phyloP scores from a whole-genome alignment of 2,888 invertebrate species.

The Pristionchus exspectatus region DNA sequence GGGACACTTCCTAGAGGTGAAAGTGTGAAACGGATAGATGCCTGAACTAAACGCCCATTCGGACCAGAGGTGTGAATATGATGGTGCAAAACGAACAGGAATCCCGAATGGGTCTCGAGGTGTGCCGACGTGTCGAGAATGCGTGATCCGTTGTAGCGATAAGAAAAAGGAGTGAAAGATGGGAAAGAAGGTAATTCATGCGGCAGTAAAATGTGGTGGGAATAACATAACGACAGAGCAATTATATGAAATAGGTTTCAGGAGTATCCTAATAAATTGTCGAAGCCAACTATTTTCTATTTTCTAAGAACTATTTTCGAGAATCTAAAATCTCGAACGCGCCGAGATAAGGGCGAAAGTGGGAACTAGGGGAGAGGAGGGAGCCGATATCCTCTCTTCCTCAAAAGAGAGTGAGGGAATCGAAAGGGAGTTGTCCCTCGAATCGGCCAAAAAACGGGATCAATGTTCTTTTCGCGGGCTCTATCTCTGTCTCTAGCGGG shows the following conservation, averaged over 20 bases:
- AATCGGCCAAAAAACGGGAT: slow-evolving; percentile 14
- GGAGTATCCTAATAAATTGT: no score
- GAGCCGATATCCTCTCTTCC: neutral
- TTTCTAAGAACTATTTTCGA: no score
- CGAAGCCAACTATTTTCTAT: no score
- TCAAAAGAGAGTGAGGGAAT: neutral
- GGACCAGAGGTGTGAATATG: no score
- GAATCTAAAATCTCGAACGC: neutral
- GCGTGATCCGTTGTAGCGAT: neutral
- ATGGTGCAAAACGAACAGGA: no score
- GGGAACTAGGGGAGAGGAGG: neutral
- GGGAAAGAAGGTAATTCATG: neutral
- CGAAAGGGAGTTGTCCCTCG: slow-evolving; percentile 37
- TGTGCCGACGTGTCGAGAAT: neutral
- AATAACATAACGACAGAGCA: neutral
- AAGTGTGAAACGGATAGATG: no score
- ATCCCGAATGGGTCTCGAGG: neutral
- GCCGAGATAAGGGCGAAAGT: neutral
- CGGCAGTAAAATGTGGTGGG: neutral
- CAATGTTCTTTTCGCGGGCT: neutral
- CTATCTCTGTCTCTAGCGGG: neutral
- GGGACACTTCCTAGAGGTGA: neutral
- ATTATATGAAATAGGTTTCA: no score
- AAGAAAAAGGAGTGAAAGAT: neutral
- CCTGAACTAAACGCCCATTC: no score